phyloP scores from a whole-genome alignment of 2,113 vertebrate genomes.

The Chelonoidis abingdonii region DNA sequence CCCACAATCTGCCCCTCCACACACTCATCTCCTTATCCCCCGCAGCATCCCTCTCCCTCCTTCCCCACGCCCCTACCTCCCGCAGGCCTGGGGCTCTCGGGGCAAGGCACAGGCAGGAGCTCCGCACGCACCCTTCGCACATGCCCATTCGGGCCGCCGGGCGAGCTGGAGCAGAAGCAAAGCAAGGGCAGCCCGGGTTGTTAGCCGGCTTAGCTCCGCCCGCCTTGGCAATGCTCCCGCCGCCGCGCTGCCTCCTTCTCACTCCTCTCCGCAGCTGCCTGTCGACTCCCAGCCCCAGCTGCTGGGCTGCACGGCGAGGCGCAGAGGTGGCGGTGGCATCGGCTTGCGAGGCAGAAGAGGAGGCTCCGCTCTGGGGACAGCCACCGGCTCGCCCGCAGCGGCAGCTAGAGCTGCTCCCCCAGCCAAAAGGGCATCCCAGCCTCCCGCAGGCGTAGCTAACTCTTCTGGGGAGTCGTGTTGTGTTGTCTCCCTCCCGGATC shows the following conservation, averaged over 20 bases:
- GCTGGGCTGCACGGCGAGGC: neutral
- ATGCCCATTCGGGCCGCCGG: neutral
- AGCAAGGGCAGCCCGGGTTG: neutral
- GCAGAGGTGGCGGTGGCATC: neutral
- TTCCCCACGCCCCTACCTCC: rapidly evolving
- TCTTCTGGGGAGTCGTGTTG: neutral
- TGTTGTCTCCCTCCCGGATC: neutral
- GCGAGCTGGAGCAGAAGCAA: neutral
- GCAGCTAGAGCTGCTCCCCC: neutral
- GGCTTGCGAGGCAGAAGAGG: neutral
- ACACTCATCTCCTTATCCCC: neutral
- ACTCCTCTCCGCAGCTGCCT: neutral
- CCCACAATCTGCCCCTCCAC: neutral
- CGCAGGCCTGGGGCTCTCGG: neutral
- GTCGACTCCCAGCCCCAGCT: neutral
- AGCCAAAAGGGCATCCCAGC: neutral
- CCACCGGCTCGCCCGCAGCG: neutral
- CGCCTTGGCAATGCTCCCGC: neutral
- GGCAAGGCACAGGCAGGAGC: neutral
- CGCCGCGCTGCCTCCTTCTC: neutral
- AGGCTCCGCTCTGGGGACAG: neutral
- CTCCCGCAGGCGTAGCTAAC: neutral
- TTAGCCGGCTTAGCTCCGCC: neutral
- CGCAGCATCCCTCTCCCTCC: neutral
- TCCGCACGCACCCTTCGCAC: neutral